Evolutionary conservation across 2,797 vertebrate genomes (phyloP), one percentile per base, ranked within the genome.

Genomic region (Alca torda): DNA sequence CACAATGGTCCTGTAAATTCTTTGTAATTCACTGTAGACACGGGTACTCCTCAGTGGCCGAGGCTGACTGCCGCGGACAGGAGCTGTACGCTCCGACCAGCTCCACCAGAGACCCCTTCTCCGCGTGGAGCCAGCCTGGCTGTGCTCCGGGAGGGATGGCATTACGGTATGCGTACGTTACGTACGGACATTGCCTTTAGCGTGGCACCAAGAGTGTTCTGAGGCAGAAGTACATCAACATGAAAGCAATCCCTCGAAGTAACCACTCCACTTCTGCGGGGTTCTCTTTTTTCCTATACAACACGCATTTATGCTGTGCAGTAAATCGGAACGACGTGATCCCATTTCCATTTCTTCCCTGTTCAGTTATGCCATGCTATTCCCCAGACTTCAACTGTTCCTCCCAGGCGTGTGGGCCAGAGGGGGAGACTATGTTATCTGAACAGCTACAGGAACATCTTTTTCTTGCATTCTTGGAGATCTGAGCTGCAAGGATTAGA

Each of bases 161-260:
- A 35, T 75, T 45, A 59, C 3, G 13, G 45, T n/a, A 26, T 0
- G 0, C 23, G 4, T 46, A 13, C 2, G 0, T 24, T 48, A 28
- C 0, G 1, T 2, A 16, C 12, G 31, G 64, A 60, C 18, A 11
- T 14, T 84, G 33, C 10, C 11, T 75, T 65, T 35, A 91, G n/a
- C 13, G 14, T 23, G 9, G 14, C 37, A 50, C n/a, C 21, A 21
- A 24, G 54, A 64, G 19, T 3, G 5, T 70, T 80, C 67, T 46
- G 35, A 84, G 24, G 35, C 35, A 59, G 21, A 80, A 50, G 19
- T 65, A 50, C 25, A 39, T 45, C 23, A 39, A 30, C 39, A 12
- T 37, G 46, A 61, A 92, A 64, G n/a, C 72, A 64, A 72, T 21
- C 11, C 35, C 28, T 70, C n/a, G 37, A 48, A 81, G 46, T 41